Evolutionary conservation across 2,888 invertebrate genomes (phyloP).

Genomic region (Nomada hirtipes): DNA sequence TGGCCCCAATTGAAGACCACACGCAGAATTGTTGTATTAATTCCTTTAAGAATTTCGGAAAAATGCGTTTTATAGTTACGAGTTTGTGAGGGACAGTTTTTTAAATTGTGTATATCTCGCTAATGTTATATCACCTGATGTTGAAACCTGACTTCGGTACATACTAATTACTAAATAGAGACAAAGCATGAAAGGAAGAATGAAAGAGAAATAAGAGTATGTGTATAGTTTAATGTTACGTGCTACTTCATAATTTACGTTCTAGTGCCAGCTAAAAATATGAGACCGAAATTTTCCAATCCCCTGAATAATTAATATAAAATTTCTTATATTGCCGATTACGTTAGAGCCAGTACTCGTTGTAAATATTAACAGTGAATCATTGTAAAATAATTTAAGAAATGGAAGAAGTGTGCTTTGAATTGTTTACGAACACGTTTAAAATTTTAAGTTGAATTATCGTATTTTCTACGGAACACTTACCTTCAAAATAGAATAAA

Average conservation of each 20-base stretch:
- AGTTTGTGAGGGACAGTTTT: constrained; percentile 58
- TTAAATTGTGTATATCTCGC: constrained; percentile 39
- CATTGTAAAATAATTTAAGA: not conserved
- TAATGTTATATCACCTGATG: constrained; percentile 23
- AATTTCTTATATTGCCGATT: not conserved
- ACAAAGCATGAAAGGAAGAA: constrained; percentile 27
- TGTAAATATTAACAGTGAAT: not conserved
- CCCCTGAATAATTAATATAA: not conserved
- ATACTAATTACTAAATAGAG: constrained; percentile 5
- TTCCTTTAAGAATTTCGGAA: constrained; percentile 21
- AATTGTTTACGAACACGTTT: not conserved
- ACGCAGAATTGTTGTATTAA: constrained; percentile 29
- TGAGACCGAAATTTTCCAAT: not conserved
- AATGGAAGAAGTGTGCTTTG: not conserved
- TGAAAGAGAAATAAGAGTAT: constrained; percentile 5
- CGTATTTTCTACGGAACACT: no score
- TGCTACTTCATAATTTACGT: constrained; percentile 13
- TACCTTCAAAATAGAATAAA: no score
- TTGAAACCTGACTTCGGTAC: constrained; percentile 15
- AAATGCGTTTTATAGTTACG: constrained; percentile 39
- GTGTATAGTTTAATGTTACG: constrained; percentile 6
- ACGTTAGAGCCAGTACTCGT: not conserved
- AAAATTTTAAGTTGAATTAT: no score
- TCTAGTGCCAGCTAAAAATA: constrained; percentile 22
- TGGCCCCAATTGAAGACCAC: not conserved